These are phyloP conservation scores for Aldrovandia affinis DNA, from an alignment of 2,797 vertebrate genomes.

Conservation along the genomic window DNA sequence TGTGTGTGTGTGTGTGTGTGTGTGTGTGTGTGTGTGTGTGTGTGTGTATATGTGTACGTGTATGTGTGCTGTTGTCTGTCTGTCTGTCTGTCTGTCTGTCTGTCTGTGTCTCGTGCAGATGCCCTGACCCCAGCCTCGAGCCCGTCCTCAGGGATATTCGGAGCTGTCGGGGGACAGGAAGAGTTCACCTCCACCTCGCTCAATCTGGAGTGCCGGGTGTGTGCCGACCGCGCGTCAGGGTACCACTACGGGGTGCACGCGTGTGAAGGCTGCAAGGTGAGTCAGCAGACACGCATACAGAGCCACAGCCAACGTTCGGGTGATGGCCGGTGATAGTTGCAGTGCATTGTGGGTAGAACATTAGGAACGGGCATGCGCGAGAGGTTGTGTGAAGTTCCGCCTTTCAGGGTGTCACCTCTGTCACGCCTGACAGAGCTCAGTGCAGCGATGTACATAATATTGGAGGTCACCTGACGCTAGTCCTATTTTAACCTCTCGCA, in stretches of 20 bases:
- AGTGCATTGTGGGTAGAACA: neutral
- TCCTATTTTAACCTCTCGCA: neutral
- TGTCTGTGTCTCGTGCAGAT: slow-evolving; percentile 67
- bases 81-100: neutral
- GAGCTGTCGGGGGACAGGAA: slow-evolving; percentile 70
- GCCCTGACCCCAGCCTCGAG: slow-evolving; percentile 93
- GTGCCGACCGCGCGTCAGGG: slow-evolving; percentile 93
- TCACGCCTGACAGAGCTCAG: neutral
- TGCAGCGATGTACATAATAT: neutral
- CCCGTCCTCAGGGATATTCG: slow-evolving; percentile 84
- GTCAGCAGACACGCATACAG: neutral
- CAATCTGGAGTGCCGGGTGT: slow-evolving; percentile 93
- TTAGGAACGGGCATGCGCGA: neutral
- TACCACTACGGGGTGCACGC: slow-evolving; percentile 97
- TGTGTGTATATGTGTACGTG: neutral
- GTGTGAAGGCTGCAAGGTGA: slow-evolving; percentile 97
- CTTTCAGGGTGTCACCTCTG: neutral
- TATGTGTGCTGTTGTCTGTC: neutral
- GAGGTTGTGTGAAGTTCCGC: neutral
- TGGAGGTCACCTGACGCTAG: neutral
- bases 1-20: neutral
- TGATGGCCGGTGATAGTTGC: no score
- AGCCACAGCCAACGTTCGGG: slow-evolving; percentile 18
- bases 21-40: neutral
- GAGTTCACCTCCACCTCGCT: slow-evolving; percentile 79